Evolutionary conservation across 2,797 vertebrate genomes (phyloP), one percentile per base, ranked within the genome.

Genomic region (Rhinatrema bivittatum): DNA sequence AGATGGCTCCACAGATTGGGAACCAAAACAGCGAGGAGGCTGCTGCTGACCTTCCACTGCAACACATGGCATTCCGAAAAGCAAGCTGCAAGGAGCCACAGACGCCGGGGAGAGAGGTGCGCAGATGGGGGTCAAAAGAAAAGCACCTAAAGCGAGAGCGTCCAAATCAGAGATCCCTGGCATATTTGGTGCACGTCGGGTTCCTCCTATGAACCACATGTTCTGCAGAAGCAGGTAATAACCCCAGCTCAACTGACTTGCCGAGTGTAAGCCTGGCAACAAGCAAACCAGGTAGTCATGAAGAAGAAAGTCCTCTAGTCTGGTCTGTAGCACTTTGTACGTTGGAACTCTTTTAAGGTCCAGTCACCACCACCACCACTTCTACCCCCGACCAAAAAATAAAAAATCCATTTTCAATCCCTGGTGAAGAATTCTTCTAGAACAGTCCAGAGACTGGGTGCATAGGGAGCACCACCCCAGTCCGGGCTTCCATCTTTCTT

Each of bases 1-100:
- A 89, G 86, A 89, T 82, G 87, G 84, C 84, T 91, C 81, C 80
- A 85, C 59, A 36, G 75, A 72, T 36, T 78, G 81, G 87, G 70
- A 80, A 85, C 81, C 68, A 82, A 88, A n/a, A n/a, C n/a, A n/a
- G n/a, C n/a, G 78, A 78, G 66, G 57, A 78, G 87, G 86, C 90
- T 89, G 79, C 80, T 55, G 57, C 38, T 30, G 64, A 55, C 65
- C 48, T 65, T 71, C 17, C 68, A 83, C 85, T 72, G 82, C 76
- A 45, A 87, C 53, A 50, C 66, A 22, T 48, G 42, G 25, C 29
- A 51, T 78, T 80, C 72, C 39, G 60, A 64, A 55, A 53, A 60
- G 38, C 42, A 58, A 74, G 67, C 40, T 4, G 60, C 47, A 68
- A 62, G 68, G 42, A 28, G 50, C 60, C 51, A 50, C 61, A 68